These are phyloP conservation scores for Eufriesea mexicana DNA, from an alignment of 1,140 invertebrate genomes.

Conservation along the genomic window DNA sequence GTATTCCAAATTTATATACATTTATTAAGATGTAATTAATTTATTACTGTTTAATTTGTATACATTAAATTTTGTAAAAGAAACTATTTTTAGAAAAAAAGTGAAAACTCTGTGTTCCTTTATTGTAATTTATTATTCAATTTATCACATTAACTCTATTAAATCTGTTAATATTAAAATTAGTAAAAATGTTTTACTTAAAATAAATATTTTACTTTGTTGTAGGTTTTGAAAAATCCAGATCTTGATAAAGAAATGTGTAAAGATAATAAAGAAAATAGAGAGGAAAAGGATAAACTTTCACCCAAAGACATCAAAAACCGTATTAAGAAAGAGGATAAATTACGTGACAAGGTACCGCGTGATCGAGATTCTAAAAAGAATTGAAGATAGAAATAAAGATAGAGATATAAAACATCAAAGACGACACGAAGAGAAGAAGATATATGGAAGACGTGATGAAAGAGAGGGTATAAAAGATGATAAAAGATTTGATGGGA, in stretches of 20 bases:
- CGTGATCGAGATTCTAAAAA: conserved; percentile 77
- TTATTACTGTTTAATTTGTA: conserved; percentile 40
- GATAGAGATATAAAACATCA: conserved; percentile 79
- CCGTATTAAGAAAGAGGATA: conserved; percentile 77
- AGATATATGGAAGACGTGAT: conserved; percentile 72
- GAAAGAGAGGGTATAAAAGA: conserved; percentile 68
- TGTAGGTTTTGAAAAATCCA: conserved; percentile 79
- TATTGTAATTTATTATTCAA: conserved; percentile 30
- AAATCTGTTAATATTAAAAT: not conserved
- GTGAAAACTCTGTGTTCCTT: conserved; percentile 39
- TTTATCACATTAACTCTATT: not conserved
- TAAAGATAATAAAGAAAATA: conserved; percentile 80
- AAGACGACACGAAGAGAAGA: conserved; percentile 82
- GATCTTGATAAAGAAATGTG: conserved; percentile 76
- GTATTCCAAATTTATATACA: conserved; percentile 53
- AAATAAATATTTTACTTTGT: conserved; percentile 34
- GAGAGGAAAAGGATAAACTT: conserved; percentile 77
- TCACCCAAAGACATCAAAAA: conserved; percentile 76
- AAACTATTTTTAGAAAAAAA: conserved; percentile 48
- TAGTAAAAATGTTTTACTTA: not conserved
- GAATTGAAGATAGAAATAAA: conserved; percentile 77
- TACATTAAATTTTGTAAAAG: conserved; percentile 51
- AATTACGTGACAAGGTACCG: conserved; percentile 73
- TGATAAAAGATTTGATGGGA: conserved; percentile 66
- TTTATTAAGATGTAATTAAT: conserved; percentile 52